Percentiles rank a stretch among this genome's conserved stretches.
These are phyloP conservation scores for Eublepharis macularius DNA, from an alignment of 2,113 vertebrate genomes.

Conservation along the genomic window DNA sequence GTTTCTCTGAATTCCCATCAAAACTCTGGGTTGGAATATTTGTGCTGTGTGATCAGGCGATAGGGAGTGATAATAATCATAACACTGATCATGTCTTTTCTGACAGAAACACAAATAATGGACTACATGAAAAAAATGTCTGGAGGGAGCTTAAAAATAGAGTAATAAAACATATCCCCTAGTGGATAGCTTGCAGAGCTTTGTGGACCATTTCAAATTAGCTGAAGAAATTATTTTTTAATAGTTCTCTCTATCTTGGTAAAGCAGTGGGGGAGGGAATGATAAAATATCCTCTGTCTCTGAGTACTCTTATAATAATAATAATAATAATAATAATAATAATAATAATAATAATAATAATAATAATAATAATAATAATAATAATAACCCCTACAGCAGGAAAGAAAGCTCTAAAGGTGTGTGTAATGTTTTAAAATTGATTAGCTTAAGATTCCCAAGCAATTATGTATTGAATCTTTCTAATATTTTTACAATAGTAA, in stretches of 20 bases:
- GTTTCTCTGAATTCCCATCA: slow-evolving; percentile 26
- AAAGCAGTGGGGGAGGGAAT: slow-evolving; percentile 1
- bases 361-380: not conserved
- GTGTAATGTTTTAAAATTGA: slow-evolving; percentile 24
- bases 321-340: too few relatives aligned
- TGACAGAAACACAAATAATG: slow-evolving; percentile 20
- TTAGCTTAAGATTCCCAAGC: not conserved
- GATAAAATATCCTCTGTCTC: slow-evolving; percentile 22
- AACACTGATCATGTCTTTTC: not conserved
- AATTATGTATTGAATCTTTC: slow-evolving; percentile 24
- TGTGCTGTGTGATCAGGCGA: not conserved
- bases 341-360: too few relatives aligned
- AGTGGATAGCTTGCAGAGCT: not conserved
- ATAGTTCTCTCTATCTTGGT: slow-evolving; percentile 11
- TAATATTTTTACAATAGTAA: not conserved
- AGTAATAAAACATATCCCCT: not conserved
- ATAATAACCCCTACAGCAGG: slow-evolving; percentile 17
- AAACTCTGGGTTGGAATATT: not conserved
- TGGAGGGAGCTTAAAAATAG: not conserved
- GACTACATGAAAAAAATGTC: slow-evolving; percentile 9
- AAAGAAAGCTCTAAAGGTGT: slow-evolving; percentile 32
- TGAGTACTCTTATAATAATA: not conserved
- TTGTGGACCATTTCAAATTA: slow-evolving; percentile 43
- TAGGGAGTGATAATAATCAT: slow-evolving; percentile 2
- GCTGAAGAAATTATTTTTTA: slow-evolving; percentile 39